A percentile compares a stretch with the other conserved stretches of the same genome.
These are phyloP conservation scores for Manduca sexta DNA, from an alignment of 1,140 invertebrate genomes.

Conservation along the genomic window DNA sequence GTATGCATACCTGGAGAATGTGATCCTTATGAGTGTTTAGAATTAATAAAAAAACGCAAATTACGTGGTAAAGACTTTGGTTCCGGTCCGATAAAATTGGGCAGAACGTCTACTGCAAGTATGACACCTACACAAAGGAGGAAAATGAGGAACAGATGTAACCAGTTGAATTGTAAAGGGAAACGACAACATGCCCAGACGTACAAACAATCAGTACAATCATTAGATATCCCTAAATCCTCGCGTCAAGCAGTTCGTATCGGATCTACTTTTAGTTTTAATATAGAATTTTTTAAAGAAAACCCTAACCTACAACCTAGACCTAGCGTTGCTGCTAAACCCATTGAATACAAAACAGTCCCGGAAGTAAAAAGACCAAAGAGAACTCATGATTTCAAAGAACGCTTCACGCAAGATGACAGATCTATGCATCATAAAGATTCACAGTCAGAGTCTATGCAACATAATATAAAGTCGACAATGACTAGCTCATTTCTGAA, in stretches of 20 bases:
- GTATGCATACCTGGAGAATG: conserved; percentile 27
- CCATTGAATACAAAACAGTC: neutral
- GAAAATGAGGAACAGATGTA: neutral
- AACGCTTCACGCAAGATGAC: neutral
- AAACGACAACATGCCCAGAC: neutral
- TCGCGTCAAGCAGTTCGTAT: neutral
- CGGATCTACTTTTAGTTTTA: conserved; percentile 2
- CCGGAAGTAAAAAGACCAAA: neutral
- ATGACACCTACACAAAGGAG: neutral
- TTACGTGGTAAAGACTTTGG: conserved; percentile 1
- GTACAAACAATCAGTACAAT: neutral
- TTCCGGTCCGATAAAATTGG: neutral
- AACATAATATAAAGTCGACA: neutral
- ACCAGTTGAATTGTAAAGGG: neutral
- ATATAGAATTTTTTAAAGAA: conserved; percentile 7
- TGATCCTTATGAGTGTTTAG: conserved; percentile 21
- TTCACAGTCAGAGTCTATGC: neutral
- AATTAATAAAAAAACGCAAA: conserved; percentile 14
- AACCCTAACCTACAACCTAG: neutral
- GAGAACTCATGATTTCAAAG: neutral
- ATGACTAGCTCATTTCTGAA: neutral
- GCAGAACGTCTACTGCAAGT: conserved; percentile 1
- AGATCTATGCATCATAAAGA: neutral
- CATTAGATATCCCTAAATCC: neutral
- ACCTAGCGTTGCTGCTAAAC: neutral